These are phyloP conservation scores for Coccyzus lansbergi DNA, from an alignment of 2,797 vertebrate genomes.

Conservation along the genomic window DNA sequence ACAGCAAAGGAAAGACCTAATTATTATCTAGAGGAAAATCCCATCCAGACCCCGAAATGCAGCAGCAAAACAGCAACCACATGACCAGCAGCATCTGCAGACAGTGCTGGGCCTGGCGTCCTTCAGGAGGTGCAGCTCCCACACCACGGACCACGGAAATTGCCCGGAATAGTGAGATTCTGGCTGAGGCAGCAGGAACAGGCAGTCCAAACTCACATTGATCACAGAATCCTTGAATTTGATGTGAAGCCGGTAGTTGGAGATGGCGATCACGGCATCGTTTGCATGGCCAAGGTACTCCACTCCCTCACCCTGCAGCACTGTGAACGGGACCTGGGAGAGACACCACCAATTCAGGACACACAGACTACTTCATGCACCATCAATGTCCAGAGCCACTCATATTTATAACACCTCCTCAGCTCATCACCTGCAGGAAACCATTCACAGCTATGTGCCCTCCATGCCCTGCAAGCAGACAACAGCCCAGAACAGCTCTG, in stretches of 20 bases:
- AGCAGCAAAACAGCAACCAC: neutral
- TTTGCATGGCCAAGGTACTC: constrained; percentile 94
- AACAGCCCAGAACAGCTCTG: rapidly evolving
- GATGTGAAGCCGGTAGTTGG: constrained; percentile 98
- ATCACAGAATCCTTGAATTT: constrained; percentile 98
- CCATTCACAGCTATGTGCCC: neutral
- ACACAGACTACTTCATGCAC: neutral
- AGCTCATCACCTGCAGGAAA: neutral
- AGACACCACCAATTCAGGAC: neutral
- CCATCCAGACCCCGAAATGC: neutral
- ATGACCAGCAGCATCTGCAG: neutral
- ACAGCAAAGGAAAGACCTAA: neutral
- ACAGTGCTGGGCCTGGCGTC: neutral
- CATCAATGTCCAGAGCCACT: neutral
- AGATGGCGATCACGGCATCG: constrained; percentile 95
- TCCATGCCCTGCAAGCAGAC: rapidly evolving
- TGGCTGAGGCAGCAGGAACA: neutral
- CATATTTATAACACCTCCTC: neutral
- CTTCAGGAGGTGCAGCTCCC: neutral
- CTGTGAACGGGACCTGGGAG: constrained; percentile 92
- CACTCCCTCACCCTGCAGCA: constrained; percentile 96
- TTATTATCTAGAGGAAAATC: neutral
- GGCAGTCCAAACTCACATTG: constrained; percentile 85
- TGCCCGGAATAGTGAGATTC: neutral
- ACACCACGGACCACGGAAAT: neutral